A percentile compares a stretch with the other conserved stretches of the same genome.
phyloP scores from a whole-genome alignment of 2,797 vertebrate species.

The Scolopax rusticola region DNA sequence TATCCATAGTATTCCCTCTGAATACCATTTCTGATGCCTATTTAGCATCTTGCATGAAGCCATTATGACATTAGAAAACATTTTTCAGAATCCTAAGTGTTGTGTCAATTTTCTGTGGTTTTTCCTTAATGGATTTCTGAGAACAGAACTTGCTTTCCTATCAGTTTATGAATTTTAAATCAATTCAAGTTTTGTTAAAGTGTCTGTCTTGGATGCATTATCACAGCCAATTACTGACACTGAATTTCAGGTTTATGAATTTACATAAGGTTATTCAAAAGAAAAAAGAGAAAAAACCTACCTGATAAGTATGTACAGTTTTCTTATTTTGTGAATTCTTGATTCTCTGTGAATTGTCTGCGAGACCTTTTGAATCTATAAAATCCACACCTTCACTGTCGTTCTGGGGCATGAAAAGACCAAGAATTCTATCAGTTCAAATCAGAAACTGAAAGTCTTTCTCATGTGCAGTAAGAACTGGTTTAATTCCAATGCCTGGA shows the following conservation, averaged over 20 bases:
- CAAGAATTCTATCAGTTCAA: not conserved
- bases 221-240: not conserved
- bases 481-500: not conserved
- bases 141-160: not conserved
- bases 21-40: not conserved
- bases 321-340: not conserved
- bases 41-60: not conserved
- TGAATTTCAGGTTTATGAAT: not conserved
- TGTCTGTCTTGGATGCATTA: not conserved
- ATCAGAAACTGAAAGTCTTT: not conserved
- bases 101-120: not conserved
- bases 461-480: fast-evolving
- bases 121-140: not conserved
- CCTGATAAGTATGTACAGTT: not conserved
- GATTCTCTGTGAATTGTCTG: not conserved
- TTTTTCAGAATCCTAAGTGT: not conserved
- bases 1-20: not conserved
- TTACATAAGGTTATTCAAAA: not conserved
- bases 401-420: not conserved
- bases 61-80: not conserved
- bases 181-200: not conserved
- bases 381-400: not conserved
- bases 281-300: not conserved
- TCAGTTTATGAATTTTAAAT: not conserved
- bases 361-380: not conserved